Evolutionary conservation across 1,140 invertebrate species (phyloP), one percentile per base, ranked within the genome.

Genomic region (Zophobas atratus): DNA sequence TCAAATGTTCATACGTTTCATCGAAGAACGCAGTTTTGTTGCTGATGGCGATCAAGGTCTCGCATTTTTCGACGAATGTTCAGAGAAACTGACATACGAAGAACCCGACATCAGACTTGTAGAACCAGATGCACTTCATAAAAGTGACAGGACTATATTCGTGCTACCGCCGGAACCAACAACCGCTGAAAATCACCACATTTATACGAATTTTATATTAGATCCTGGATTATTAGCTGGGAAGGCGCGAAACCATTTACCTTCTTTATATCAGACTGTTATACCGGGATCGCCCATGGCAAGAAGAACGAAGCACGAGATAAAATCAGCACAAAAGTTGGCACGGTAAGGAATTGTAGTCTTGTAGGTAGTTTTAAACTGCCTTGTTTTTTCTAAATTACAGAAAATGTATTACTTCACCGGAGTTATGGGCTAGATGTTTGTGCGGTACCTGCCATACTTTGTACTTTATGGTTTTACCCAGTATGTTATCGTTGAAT

Each of bases 61-160:
- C 71, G 96, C 97, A 6, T 99, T 99, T 88, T 99, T 99, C 86
- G 98, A 99, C 87, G 97, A 99, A 86, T 99, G 98, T 85, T 93
- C 95, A 0, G 97, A 98, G 87, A 89, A 91, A 78, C 89, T 94
- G 20, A 89, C 90, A 51, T 89, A 90, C 70, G 90, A 91, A 78
- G 91, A 91, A 81, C 85, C 84, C 6, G 86, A 79, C 43, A 60
- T 78, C 1, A 78, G 76, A 67, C 78, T 85, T 38, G 78, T 85
- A 34, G 85, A 89, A 60, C 84, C 85, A 0, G 90, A 91, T 81
- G 75, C 81, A 41, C 79, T 75, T 46, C 80, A 83, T 76, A 85
- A 82, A 80, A 96, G 94, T 87, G 97, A 99, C 87, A 90, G 95
- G 70, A 99, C 98, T 41, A 96, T 99, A 56, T 98, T 98, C 84